These are phyloP conservation scores for Oceanodroma leucorhoa DNA, from an alignment of 2,797 vertebrate species.

Conservation along the genomic window DNA sequence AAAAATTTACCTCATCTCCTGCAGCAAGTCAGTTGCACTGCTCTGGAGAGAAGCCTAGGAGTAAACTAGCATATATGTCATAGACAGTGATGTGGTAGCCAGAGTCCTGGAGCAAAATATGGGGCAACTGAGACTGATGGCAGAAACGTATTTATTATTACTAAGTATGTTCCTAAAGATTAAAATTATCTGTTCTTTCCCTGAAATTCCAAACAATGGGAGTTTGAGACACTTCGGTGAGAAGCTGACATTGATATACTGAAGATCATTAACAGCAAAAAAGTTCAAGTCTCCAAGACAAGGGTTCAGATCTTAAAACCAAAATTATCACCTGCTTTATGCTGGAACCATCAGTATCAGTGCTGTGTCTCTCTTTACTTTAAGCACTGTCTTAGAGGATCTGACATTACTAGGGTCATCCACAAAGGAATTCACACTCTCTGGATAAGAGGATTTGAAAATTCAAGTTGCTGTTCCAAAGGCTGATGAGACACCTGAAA, in stretches of 20 bases:
- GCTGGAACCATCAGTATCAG: background rate
- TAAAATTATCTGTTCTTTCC: background rate
- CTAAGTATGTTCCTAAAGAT: background rate
- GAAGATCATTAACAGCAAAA: background rate
- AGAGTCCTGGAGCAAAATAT: background rate
- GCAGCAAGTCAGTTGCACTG: background rate
- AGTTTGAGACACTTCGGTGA: background rate
- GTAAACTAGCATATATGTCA: background rate
- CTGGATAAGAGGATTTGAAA: background rate
- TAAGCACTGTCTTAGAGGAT: background rate
- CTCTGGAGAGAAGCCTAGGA: background rate
- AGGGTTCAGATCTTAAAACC: background rate
- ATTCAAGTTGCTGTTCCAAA: background rate
- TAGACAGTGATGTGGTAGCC: background rate
- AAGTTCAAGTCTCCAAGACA: background rate
- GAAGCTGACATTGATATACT: background rate
- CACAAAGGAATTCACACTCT: background rate
- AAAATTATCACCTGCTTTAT: background rate
- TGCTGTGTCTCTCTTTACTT: background rate
- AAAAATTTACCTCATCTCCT: background rate
- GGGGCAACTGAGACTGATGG: fast-evolving
- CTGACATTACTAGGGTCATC: background rate
- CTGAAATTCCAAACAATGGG: background rate
- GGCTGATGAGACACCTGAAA: background rate
- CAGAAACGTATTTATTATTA: background rate